A percentile compares a stretch with the other conserved stretches of the same genome.
Evolutionary conservation across 2,797 vertebrate genomes (phyloP).

Genomic region (Silurus lanzhouensis): DNA sequence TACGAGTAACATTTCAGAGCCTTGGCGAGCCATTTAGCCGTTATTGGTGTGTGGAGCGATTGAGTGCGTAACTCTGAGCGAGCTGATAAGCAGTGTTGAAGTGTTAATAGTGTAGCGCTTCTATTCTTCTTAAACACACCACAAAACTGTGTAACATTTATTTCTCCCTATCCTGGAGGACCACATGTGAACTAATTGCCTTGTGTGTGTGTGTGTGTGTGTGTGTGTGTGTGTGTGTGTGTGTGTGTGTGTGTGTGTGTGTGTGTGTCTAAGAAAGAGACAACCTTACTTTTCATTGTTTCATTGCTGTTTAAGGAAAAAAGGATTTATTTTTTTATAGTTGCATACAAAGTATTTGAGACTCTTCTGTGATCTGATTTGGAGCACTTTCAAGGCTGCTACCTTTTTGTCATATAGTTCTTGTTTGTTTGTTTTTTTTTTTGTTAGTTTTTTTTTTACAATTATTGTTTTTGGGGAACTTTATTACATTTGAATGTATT

Average conservation of each 20-base stretch:
- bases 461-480: slow-evolving; percentile 46
- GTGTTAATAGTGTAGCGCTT: slow-evolving; percentile 48
- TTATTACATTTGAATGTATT: slow-evolving; percentile 63
- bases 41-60: neutral
- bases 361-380: slow-evolving; percentile 48
- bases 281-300: slow-evolving; percentile 33
- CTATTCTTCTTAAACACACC: slow-evolving; percentile 44
- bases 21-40: too few relatives aligned
- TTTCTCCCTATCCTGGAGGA: slow-evolving; percentile 29
- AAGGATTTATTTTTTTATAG: slow-evolving; percentile 57
- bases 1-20: neutral
- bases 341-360: slow-evolving; percentile 63
- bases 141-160: slow-evolving; percentile 51
- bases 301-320: slow-evolving; percentile 49
- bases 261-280: neutral
- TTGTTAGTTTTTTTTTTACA: slow-evolving; percentile 2
- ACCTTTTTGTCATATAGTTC: slow-evolving; percentile 52
- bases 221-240: neutral
- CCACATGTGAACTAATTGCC: slow-evolving; percentile 56
- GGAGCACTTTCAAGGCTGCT: slow-evolving; percentile 67
- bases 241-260: slow-evolving; percentile 35
- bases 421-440: slow-evolving; percentile 44
- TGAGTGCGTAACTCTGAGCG: neutral
- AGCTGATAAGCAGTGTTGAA: neutral
- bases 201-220: slow-evolving; percentile 35